Evolutionary conservation across 2,888 invertebrate species (phyloP).

Genomic region (Uloborus plumipes): DNA sequence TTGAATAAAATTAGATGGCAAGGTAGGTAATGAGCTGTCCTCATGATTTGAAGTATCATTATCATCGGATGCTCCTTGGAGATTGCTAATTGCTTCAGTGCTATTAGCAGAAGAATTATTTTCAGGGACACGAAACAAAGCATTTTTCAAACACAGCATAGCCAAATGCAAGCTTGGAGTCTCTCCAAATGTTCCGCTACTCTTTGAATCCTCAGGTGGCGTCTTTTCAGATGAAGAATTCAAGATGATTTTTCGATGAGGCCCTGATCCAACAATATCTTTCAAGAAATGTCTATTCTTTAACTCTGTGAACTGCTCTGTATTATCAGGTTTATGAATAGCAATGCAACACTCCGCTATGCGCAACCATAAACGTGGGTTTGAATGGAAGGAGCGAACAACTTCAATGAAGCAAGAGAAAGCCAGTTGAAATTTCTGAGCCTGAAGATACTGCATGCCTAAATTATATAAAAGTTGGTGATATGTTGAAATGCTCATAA

Average conservation of each 20-base stretch:
- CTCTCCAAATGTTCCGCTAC: slow-evolving; percentile 84
- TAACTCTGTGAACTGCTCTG: slow-evolving; percentile 25
- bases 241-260: slow-evolving; percentile 78
- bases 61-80: slow-evolving; percentile 55
- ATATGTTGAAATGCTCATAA: slow-evolving; percentile 73
- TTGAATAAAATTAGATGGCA: slow-evolving; percentile 72
- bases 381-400: slow-evolving; percentile 86
- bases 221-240: slow-evolving; percentile 68
- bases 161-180: slow-evolving; percentile 91
- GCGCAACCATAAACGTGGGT: slow-evolving; percentile 91
- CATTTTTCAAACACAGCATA: slow-evolving; percentile 87
- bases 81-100: background rate
- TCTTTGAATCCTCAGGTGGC: slow-evolving; percentile 29
- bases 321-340: slow-evolving; percentile 74
- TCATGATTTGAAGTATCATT: slow-evolving; percentile 65
- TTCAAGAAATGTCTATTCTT: slow-evolving; percentile 32
- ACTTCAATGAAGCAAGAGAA: slow-evolving; percentile 92
- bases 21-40: slow-evolving; percentile 69
- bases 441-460: slow-evolving; percentile 85
- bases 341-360: slow-evolving; percentile 92
- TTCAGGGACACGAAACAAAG: slow-evolving; percentile 79
- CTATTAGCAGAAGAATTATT: slow-evolving; percentile 68
- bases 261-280: slow-evolving; percentile 74
- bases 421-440: slow-evolving; percentile 85
- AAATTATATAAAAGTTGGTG: slow-evolving; percentile 79